Conservation (phyloP, 1,140 invertebrate species). For the Drosophila pachea region DNA sequence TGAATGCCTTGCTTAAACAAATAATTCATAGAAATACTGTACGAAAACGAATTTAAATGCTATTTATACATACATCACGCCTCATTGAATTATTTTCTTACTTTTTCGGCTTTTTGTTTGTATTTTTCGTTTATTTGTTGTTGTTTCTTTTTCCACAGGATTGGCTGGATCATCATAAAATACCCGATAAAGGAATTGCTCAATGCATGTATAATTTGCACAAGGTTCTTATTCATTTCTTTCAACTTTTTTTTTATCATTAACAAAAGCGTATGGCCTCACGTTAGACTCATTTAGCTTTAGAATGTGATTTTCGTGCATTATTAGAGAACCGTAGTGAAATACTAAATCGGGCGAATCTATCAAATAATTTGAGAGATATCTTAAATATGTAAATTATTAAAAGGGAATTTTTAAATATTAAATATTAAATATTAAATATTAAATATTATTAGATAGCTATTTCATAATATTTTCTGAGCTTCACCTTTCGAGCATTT, state of each 20-base stretch:
- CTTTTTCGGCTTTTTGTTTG: conserved; percentile 32
- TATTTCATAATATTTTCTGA: no score
- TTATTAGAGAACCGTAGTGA: neutral
- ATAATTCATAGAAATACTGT: conserved; percentile 14
- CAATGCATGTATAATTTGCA: conserved; percentile 79
- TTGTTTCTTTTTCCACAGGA: conserved; percentile 72
- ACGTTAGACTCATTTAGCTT: neutral
- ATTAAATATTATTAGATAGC: no score
- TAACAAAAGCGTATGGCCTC: conserved; percentile 11
- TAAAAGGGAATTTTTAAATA: no score
- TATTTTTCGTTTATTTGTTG: conserved; percentile 52
- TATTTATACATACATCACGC: conserved; percentile 60
- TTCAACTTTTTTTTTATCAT: conserved; percentile 56
- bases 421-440: no score
- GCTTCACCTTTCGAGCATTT: no score
- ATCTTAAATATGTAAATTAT: no score
- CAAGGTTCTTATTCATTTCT: conserved; percentile 74
- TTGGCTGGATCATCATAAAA: conserved; percentile 79
- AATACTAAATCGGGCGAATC: no score
- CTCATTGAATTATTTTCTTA: conserved; percentile 62
- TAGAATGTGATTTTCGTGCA: conserved; percentile 2
- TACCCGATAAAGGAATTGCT: conserved; percentile 78
- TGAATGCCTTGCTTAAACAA: conserved; percentile 11
- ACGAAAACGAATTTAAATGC: conserved; percentile 21
- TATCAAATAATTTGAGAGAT: no score